Evolutionary conservation across 2,797 vertebrate genomes (phyloP).

Genomic region (Artibeus lituratus): DNA sequence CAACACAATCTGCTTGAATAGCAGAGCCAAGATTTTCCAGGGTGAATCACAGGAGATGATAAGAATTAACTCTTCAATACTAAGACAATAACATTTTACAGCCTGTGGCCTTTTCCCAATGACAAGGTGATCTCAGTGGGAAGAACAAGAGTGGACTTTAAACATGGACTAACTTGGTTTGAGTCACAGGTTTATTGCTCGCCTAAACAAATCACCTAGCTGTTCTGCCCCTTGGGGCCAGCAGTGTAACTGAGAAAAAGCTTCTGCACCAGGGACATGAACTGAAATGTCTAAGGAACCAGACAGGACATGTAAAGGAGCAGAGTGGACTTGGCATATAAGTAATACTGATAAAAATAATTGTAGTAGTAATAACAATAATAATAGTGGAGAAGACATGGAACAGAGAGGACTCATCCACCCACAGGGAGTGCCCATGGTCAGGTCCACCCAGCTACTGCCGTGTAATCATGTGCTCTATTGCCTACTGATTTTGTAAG

Average conservation of each 20-base stretch:
- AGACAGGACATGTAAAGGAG: background rate
- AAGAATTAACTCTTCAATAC: background rate
- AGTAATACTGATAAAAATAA: background rate
- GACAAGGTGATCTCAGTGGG: background rate
- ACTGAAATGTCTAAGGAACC: background rate
- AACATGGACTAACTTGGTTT: background rate
- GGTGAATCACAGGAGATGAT: background rate
- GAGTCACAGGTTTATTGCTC: background rate
- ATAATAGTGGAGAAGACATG: rapidly evolving
- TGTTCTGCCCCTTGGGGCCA: background rate
- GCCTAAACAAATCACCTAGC: background rate
- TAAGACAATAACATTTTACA: background rate
- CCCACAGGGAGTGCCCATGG: background rate
- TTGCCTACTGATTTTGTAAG: background rate
- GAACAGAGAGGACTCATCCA: background rate
- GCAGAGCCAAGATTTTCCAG: conserved; percentile 30
- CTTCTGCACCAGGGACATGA: background rate
- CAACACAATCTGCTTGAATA: background rate
- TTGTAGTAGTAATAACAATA: background rate
- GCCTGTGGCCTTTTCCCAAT: background rate
- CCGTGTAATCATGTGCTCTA: background rate
- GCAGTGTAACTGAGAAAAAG: background rate
- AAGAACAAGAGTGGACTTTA: background rate
- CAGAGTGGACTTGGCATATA: background rate
- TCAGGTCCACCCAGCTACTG: background rate